These are phyloP conservation scores for Formica exsecta DNA, from an alignment of 1,140 invertebrate species.

Conservation along the genomic window DNA sequence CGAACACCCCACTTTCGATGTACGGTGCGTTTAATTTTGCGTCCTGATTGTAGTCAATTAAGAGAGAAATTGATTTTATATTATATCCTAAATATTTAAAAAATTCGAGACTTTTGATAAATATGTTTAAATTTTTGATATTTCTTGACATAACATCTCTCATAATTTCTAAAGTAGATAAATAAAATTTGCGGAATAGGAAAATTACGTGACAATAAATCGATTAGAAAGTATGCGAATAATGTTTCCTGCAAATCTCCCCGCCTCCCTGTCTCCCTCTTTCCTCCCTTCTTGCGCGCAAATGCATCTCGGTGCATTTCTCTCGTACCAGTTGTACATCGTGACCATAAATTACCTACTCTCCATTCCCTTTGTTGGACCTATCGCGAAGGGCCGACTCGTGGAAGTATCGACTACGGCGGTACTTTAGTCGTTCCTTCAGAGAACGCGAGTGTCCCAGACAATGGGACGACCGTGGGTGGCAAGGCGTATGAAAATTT, in stretches of 20 bases:
- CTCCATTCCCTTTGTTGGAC: constrained; percentile 15
- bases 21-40: neutral
- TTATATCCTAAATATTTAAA: neutral
- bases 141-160: no score
- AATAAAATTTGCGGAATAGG: no score
- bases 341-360: constrained; percentile 64
- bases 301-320: constrained; percentile 8
- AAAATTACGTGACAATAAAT: neutral
- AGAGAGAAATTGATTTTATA: neutral
- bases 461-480: constrained; percentile 49
- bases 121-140: no score
- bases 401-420: constrained; percentile 56
- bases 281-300: neutral
- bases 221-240: neutral
- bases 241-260: neutral
- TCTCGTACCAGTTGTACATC: constrained; percentile 7
- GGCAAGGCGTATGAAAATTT: constrained; percentile 48
- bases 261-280: neutral
- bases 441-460: neutral
- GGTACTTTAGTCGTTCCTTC: constrained; percentile 31
- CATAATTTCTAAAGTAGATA: no score
- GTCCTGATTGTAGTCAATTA: neutral
- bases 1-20: neutral
- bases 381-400: constrained; percentile 23
- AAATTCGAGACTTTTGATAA: neutral